Conservation (phyloP, 2,888 invertebrate species). For the Parnassius mnemosyne region DNA sequence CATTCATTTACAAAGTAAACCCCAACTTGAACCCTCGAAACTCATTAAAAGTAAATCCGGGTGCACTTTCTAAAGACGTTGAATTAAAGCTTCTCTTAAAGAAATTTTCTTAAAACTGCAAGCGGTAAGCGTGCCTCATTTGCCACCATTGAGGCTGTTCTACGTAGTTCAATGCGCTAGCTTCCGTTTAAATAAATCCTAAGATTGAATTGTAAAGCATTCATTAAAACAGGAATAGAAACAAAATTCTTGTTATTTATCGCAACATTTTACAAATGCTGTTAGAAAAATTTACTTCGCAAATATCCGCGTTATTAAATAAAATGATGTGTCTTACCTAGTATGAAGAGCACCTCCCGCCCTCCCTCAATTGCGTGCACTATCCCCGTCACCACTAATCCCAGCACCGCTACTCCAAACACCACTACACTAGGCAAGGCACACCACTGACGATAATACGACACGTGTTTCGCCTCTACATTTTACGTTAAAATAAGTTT, state of each 20-base stretch:
- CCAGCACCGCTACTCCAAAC: too few species aligned
- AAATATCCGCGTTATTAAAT: too few species aligned
- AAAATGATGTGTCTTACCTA: too few species aligned
- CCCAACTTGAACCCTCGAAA: constrained; percentile 71
- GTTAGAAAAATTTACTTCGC: too few species aligned
- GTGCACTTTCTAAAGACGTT: constrained; percentile 76
- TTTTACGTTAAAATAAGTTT: neutral
- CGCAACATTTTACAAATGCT: too few species aligned
- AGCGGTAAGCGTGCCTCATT: constrained; percentile 71
- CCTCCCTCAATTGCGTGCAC: too few species aligned
- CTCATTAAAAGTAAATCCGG: constrained; percentile 79
- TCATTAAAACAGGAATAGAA: constrained; percentile 41
- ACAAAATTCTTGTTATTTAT: constrained; percentile 31
- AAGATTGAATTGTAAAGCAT: constrained; percentile 55
- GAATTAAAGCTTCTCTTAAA: constrained; percentile 70
- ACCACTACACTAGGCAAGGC: too few species aligned
- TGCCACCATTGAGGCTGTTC: constrained; percentile 70
- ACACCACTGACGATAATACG: too few species aligned
- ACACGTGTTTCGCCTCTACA: too few species aligned
- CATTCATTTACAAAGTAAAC: constrained; percentile 72
- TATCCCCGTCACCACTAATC: too few species aligned
- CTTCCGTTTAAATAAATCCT: constrained; percentile 59
- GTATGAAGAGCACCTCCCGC: too few species aligned
- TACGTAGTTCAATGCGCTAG: constrained; percentile 56
- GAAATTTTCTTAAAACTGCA: constrained; percentile 72